Percentiles rank a stretch among this genome's conserved stretches.
These are phyloP conservation scores for Pasiphila rectangulata DNA, from an alignment of 2,888 invertebrate species.

Conservation along the genomic window DNA sequence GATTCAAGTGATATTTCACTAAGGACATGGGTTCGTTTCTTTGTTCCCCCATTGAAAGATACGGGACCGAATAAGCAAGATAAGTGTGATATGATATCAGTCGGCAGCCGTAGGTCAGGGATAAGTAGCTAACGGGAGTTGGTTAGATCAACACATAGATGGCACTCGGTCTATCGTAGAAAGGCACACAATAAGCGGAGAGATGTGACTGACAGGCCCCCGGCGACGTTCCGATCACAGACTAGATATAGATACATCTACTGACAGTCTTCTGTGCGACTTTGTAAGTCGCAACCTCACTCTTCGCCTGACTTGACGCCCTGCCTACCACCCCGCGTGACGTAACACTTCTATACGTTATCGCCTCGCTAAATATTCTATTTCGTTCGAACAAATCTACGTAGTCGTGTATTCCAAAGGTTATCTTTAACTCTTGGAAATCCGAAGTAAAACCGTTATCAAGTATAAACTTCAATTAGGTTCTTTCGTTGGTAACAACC, in stretches of 20 bases:
- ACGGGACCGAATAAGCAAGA: slow-evolving; percentile 1
- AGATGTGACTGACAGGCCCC: slow-evolving; percentile 76
- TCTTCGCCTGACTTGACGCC: slow-evolving; percentile 49
- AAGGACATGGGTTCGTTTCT: slow-evolving; percentile 13
- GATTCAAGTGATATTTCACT: slow-evolving; percentile 18
- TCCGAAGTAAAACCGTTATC: background rate
- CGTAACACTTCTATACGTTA: slow-evolving; percentile 4
- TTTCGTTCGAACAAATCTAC: slow-evolving; percentile 1
- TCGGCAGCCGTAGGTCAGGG: slow-evolving; percentile 24
- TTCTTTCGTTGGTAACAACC: background rate
- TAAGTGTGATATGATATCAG: slow-evolving; percentile 17
- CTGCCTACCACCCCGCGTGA: slow-evolving; percentile 32
- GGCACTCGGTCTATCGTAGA: slow-evolving; percentile 71
- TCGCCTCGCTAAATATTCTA: slow-evolving; percentile 15
- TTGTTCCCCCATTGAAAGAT: slow-evolving; percentile 18
- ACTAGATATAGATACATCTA: slow-evolving; percentile 79
- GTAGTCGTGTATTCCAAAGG: slow-evolving; percentile 3
- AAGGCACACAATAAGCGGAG: slow-evolving; percentile 80
- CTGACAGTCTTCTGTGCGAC: slow-evolving; percentile 70
- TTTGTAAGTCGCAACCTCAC: slow-evolving; percentile 54
- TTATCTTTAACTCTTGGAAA: slow-evolving; percentile 1
- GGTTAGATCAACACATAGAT: slow-evolving; percentile 51
- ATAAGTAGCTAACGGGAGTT: slow-evolving; percentile 38
- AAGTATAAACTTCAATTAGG: background rate
- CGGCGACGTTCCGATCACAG: slow-evolving; percentile 79